Evolutionary conservation across 2,888 invertebrate species (phyloP).

Genomic region (Hypomecis punctinalis): DNA sequence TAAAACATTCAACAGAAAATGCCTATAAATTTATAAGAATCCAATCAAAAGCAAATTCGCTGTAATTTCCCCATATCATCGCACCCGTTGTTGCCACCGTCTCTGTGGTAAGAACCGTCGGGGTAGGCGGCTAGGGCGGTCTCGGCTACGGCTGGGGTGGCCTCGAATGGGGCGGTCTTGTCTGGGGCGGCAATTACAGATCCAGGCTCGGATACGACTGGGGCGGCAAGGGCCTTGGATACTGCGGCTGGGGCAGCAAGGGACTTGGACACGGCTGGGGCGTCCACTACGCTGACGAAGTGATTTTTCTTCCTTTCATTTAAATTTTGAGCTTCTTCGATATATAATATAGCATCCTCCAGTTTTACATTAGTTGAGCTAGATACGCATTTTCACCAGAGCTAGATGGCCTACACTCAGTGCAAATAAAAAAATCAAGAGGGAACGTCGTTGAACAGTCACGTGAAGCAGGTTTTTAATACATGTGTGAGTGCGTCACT

Average conservation of each 20-base stretch:
- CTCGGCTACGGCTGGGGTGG: constrained; percentile 34
- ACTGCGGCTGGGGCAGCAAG: constrained; percentile 24
- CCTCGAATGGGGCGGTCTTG: constrained; percentile 18
- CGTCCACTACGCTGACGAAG: constrained; percentile 43
- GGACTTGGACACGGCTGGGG: constrained; percentile 36
- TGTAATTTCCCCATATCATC: too few species aligned
- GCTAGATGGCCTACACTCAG: too few species aligned
- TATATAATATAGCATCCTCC: constrained; percentile 16
- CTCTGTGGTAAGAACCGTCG: constrained; percentile 55
- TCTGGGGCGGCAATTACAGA: constrained; percentile 33
- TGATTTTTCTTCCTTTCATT: constrained; percentile 30
- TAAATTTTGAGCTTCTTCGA: constrained; percentile 31
- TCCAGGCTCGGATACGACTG: constrained; percentile 35
- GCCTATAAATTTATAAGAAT: too few species aligned
- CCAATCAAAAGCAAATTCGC: too few species aligned
- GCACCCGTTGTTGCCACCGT: constrained; percentile 53
- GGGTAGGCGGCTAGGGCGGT: constrained; percentile 25
- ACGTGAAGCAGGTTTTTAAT: too few species aligned
- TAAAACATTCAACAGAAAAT: too few species aligned
- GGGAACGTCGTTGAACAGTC: too few species aligned
- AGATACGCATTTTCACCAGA: too few species aligned
- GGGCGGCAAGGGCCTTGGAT: constrained; percentile 29
- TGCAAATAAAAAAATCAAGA: too few species aligned
- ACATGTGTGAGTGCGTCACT: too few species aligned
- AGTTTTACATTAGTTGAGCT: too few species aligned